A percentile compares a stretch with the other conserved stretches of the same genome.
Evolutionary conservation across 2,113 vertebrate genomes (phyloP).

Genomic region (Piaya cayana): DNA sequence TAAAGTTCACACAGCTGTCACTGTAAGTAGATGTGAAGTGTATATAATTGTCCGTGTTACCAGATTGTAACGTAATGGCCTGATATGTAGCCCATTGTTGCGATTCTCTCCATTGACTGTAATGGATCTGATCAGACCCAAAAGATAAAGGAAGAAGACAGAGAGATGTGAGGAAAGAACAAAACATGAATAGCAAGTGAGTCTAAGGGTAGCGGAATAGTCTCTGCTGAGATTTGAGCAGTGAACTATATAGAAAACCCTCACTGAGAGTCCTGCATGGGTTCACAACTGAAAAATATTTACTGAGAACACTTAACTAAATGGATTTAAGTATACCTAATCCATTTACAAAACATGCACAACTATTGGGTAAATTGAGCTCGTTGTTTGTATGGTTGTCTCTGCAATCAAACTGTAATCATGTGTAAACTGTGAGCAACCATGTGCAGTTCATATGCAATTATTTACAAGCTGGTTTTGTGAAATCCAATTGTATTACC

Average conservation of each 20-base stretch:
- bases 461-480: conserved; percentile 66
- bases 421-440: conserved; percentile 67
- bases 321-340: conserved; percentile 50
- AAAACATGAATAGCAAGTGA: background rate
- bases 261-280: background rate
- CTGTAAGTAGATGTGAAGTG: background rate
- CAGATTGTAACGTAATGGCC: background rate
- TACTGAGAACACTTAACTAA: conserved; percentile 59
- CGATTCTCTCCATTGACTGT: background rate
- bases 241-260: background rate
- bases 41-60: background rate
- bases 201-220: background rate
- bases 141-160: background rate
- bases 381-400: conserved; percentile 66
- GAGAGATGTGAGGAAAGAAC: background rate
- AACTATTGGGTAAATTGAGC: conserved; percentile 66
- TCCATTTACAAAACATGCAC: conserved; percentile 69
- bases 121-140: background rate
- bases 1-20: background rate
- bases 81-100: background rate
- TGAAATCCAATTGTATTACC: conserved; percentile 58
- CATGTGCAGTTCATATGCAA: conserved; percentile 64
- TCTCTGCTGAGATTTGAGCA: background rate
- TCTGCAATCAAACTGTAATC: conserved; percentile 70
- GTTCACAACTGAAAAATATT: conserved; percentile 63